Evolutionary conservation across 2,888 invertebrate species (phyloP).

Genomic region (Drosophila hamatofila): DNA sequence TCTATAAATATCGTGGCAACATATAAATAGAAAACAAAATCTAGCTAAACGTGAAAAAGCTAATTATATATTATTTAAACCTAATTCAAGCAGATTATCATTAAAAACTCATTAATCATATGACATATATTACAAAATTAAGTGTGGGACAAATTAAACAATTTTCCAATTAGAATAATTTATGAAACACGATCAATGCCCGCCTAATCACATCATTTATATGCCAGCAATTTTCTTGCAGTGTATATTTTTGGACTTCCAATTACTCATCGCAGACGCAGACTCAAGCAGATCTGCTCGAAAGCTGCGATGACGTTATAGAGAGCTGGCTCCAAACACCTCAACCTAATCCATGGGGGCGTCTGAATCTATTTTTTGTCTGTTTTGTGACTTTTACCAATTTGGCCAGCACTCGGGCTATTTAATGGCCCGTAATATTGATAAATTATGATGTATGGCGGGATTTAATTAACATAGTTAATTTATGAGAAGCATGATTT

Average conservation of each 20-base stretch:
- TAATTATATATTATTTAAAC: neutral
- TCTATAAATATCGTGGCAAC: neutral
- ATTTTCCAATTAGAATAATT: constrained; percentile 2
- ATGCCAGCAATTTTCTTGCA: constrained; percentile 1
- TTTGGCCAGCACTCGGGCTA: constrained; percentile 41
- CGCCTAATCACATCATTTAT: neutral
- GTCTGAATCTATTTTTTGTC: constrained; percentile 22
- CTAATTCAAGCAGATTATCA: neutral
- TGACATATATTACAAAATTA: neutral
- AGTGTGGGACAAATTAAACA: neutral
- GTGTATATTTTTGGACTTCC: constrained; percentile 24
- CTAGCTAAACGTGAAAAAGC: neutral
- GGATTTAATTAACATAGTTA: constrained; percentile 54
- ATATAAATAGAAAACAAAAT: neutral
- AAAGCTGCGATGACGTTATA: constrained; percentile 67
- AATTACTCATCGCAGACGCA: constrained; percentile 46
- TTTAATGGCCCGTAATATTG: constrained; percentile 68
- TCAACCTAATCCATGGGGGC: constrained; percentile 49
- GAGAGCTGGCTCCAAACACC: constrained; percentile 14
- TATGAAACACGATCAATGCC: no score
- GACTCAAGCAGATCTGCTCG: constrained; percentile 11
- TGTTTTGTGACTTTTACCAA: constrained; percentile 16
- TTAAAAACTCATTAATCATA: neutral
- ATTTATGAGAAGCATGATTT: constrained; percentile 34
- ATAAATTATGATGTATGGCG: constrained; percentile 76